Base-by-base conservation (phyloP, 2,888 invertebrate species). In the Epicampocera succincta region DNA sequence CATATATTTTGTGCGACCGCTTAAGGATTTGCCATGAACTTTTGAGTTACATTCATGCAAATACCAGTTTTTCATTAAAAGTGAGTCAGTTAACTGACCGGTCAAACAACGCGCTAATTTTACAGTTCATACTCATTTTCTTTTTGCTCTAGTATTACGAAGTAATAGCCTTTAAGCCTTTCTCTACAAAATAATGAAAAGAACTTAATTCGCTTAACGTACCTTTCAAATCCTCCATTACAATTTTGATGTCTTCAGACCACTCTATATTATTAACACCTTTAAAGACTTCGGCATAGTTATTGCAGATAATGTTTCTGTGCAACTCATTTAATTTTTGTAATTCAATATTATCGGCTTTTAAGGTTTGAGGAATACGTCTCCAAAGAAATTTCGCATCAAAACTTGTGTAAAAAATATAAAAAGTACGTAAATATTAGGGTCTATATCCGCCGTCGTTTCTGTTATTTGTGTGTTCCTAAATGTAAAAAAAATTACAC, bases 351-450 rank as follows among this genome's bases (percentile, higher is more conserved):
- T 94, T 94, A 54, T 93, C 93, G 72, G 92, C 92, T 90, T 96
- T 97, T 12, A 96, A 91, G 85, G 91, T 93, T 75, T 92, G 91
- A 6, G 98, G 97, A 87, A 98, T 97, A 87, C 98, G 94, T 91
- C 97, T 97, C 98, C 98, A 98, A 85, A 98, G 92, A 90, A 95
- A 96, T 90, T 97, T 98, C 1, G 98, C 98, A 93, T 96, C 96
- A 87, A 95, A 96, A 88, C 97, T 97, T 90, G 97, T 90, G 92
- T 92, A 48, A 50, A 66, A 54, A 12, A 66, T 48, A 11, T 29
- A n/a, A 17, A 12, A 48, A 61, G n/a, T 6, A 2, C 13, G 3
- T n/a, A n/a, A 25, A 5, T 21, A 50, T 50, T 2, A 19, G 29
- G 2, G 5, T 8, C 1, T 4, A 9, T 6, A 33, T 33, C 9